phyloP scores from a whole-genome alignment of 1,140 invertebrate species.

The Pararge aegeria region DNA sequence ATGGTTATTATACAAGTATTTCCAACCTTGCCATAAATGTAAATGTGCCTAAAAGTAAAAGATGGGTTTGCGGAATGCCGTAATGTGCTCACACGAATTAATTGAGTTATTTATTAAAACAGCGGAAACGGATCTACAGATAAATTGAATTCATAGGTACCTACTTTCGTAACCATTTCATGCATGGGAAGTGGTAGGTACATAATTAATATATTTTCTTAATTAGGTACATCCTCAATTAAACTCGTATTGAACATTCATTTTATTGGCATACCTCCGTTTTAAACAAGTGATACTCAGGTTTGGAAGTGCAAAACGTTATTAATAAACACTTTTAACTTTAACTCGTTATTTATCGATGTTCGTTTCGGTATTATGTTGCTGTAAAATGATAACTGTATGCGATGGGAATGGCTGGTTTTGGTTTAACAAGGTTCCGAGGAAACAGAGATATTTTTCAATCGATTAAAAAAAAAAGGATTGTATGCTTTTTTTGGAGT shows the following conservation, averaged over 20 bases:
- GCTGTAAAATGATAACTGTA: too few species aligned
- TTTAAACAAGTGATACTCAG: conserved; percentile 18
- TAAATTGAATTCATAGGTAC: neutral
- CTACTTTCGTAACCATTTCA: conserved; percentile 10
- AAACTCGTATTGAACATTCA: conserved; percentile 18
- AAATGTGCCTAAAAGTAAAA: too few species aligned
- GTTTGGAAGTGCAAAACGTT: conserved; percentile 21
- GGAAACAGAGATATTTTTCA: too few species aligned
- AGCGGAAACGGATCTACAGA: neutral
- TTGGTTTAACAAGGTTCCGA: too few species aligned
- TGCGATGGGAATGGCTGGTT: too few species aligned
- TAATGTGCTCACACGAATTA: neutral
- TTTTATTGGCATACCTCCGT: conserved; percentile 20
- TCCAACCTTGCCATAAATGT: neutral
- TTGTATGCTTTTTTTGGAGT: too few species aligned
- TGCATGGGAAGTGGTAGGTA: conserved; percentile 2
- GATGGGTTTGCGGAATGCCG: neutral
- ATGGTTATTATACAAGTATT: too few species aligned
- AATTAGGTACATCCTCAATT: conserved; percentile 25
- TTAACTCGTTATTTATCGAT: neutral
- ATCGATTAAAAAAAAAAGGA: too few species aligned
- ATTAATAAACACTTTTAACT: conserved; percentile 17
- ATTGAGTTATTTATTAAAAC: conserved; percentile 8
- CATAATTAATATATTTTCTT: conserved; percentile 20
- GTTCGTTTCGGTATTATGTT: too few species aligned